Evolutionary conservation across 1,140 invertebrate genomes (phyloP).

Genomic region (Plodia interpunctella): DNA sequence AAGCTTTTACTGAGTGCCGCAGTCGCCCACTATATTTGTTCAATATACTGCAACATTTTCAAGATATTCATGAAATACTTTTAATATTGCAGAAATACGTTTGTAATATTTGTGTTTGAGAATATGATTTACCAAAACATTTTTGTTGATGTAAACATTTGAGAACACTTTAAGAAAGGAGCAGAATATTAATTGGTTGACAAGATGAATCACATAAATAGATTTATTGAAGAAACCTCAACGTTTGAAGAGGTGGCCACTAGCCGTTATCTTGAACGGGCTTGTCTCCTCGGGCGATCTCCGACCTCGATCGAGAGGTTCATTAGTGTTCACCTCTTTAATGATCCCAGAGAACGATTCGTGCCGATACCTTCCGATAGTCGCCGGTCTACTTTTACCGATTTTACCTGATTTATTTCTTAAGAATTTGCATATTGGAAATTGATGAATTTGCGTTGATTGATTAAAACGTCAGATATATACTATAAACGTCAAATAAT

Average conservation of each 20-base stretch:
- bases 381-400: not conserved
- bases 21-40: conserved; percentile 42
- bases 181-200: not conserved
- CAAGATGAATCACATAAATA: conserved; percentile 8
- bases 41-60: conserved; percentile 28
- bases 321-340: conserved; percentile 63
- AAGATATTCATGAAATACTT: conserved; percentile 8
- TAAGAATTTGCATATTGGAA: not conserved
- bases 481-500: no score
- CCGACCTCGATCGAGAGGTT: conserved; percentile 51
- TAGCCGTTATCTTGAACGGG: conserved; percentile 23
- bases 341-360: conserved; percentile 38
- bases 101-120: no score
- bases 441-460: not conserved
- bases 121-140: no score
- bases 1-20: conserved; percentile 38
- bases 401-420: conserved; percentile 3
- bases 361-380: not conserved
- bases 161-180: no score
- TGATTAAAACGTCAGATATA: not conserved
- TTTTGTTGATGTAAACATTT: no score
- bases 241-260: conserved; percentile 27
- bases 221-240: conserved; percentile 21
- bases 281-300: conserved; percentile 45
- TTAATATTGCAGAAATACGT: not conserved